A percentile compares a stretch with the other conserved stretches of the same genome.
Evolutionary conservation across 2,113 vertebrate genomes (phyloP).

Genomic region (Syngnathoides biaculeatus): DNA sequence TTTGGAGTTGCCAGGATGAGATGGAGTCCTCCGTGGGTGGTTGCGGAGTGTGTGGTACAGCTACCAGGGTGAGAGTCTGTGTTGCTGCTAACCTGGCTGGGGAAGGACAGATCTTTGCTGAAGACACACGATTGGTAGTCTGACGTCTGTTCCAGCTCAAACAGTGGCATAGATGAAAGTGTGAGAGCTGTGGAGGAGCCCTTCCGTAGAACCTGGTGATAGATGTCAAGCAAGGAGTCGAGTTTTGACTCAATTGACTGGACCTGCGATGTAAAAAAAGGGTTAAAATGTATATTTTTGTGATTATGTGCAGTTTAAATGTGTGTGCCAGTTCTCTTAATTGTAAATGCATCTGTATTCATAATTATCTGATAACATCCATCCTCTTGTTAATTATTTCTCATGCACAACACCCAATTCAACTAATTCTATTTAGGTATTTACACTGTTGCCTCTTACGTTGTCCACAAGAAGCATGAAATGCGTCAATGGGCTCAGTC

Average conservation of each 20-base stretch:
- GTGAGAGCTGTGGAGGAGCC: slow-evolving; percentile 85
- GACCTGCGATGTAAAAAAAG: slow-evolving; percentile 69
- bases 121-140: slow-evolving; percentile 89
- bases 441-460: too few relatives aligned
- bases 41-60: slow-evolving; percentile 79
- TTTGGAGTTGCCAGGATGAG: slow-evolving; percentile 86
- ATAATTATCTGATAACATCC: neutral
- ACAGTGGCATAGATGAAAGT: slow-evolving; percentile 86
- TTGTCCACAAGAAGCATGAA: neutral
- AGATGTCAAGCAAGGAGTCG: slow-evolving; percentile 91
- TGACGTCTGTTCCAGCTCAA: slow-evolving; percentile 90
- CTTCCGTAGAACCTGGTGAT: slow-evolving; percentile 89
- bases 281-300: neutral
- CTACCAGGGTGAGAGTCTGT: slow-evolving; percentile 52
- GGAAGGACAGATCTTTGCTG: slow-evolving; percentile 82
- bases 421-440: neutral
- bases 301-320: neutral
- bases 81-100: slow-evolving; percentile 76
- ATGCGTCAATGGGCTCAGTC: too few relatives aligned
- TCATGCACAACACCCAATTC: neutral
- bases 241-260: slow-evolving; percentile 96
- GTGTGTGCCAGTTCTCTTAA: neutral
- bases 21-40: slow-evolving; percentile 85
- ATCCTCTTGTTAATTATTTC: neutral
- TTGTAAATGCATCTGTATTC: neutral